Conservation (phyloP, 2,113 vertebrate species). For the Pongo pygmaeus region DNA sequence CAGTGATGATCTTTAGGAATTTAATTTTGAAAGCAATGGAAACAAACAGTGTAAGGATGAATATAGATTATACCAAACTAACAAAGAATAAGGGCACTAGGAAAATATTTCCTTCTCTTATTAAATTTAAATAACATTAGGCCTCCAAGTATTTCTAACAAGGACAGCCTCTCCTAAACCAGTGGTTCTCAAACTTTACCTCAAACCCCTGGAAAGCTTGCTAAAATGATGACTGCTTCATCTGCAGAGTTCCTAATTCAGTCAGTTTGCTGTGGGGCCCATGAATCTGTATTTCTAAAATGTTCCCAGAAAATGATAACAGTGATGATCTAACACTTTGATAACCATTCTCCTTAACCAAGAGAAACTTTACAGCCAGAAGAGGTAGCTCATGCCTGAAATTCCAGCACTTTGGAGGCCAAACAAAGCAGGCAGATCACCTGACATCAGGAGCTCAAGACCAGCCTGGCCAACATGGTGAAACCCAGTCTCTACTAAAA, state of each 20-base stretch:
- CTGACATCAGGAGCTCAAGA: no score
- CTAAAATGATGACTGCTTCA: background rate
- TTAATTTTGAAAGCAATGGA: background rate
- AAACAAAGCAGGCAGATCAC: no score
- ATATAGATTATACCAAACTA: background rate
- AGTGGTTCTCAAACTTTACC: background rate
- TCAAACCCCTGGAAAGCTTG: background rate
- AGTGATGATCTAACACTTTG: background rate
- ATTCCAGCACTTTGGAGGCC: no score
- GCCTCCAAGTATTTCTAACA: background rate
- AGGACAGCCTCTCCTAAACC: background rate
- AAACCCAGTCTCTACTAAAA: no score
- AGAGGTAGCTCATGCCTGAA: no score
- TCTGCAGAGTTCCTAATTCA: background rate
- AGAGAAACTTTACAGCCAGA: background rate
- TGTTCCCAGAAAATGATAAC: background rate
- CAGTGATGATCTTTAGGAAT: background rate
- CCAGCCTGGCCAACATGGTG: no score
- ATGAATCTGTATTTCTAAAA: background rate
- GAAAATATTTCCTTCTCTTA: background rate
- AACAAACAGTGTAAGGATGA: background rate
- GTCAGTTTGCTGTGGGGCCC: background rate
- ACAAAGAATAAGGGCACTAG: background rate
- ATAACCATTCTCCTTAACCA: background rate
- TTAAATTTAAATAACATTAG: background rate